A percentile compares a stretch with the other conserved stretches of the same genome.
Evolutionary conservation across 1,140 invertebrate species (phyloP).

Genomic region (Zaprionus camerounensis): DNA sequence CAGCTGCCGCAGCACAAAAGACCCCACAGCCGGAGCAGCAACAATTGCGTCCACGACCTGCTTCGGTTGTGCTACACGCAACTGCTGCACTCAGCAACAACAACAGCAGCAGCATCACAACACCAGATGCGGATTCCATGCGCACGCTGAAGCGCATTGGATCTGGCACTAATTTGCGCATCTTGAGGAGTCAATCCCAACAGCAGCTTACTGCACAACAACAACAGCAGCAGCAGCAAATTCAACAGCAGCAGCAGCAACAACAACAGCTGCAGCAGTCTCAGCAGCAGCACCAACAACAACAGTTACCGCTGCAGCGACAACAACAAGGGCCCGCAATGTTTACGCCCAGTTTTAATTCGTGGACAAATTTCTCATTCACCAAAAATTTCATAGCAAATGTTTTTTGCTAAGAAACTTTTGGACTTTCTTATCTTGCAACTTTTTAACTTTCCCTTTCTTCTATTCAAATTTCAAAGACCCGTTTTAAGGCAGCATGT

Average conservation of each 20-base stretch:
- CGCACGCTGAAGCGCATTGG: slow-evolving; percentile 73
- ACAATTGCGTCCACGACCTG: slow-evolving; percentile 68
- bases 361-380: slow-evolving; percentile 84
- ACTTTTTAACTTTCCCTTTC: background rate
- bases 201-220: slow-evolving; percentile 44
- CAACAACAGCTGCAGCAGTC: slow-evolving; percentile 42
- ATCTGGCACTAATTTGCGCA: slow-evolving; percentile 76
- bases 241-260: slow-evolving; percentile 47
- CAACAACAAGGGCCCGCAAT: slow-evolving; percentile 45
- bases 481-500: slow-evolving; percentile 44
- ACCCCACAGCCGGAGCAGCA: slow-evolving; percentile 54
- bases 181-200: slow-evolving; percentile 67
- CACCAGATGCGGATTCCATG: slow-evolving; percentile 41
- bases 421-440: slow-evolving; percentile 1
- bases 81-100: slow-evolving; percentile 24
- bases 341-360: slow-evolving; percentile 79
- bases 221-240: slow-evolving; percentile 35
- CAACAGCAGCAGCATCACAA: slow-evolving; percentile 23
- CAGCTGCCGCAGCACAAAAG: slow-evolving; percentile 69
- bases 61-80: slow-evolving; percentile 73
- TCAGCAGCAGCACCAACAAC: slow-evolving; percentile 27
- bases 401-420: slow-evolving; percentile 79
- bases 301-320: slow-evolving; percentile 39
- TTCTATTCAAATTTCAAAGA: slow-evolving; percentile 47
- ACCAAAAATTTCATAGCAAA: slow-evolving; percentile 84